These are phyloP conservation scores for Lepidostoma basale DNA, from an alignment of 1,140 invertebrate genomes.

Conservation along the genomic window DNA sequence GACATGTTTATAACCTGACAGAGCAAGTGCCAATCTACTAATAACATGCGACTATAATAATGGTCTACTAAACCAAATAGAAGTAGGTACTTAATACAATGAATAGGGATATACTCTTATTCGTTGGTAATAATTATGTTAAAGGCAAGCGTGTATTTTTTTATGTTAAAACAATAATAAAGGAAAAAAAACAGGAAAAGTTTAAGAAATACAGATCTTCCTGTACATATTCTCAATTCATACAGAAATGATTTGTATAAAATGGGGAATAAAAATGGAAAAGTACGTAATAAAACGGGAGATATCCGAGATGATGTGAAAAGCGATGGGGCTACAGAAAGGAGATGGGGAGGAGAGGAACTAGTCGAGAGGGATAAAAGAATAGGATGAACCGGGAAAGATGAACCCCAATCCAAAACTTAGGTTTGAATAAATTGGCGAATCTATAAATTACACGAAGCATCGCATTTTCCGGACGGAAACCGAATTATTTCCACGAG, in stretches of 20 bases:
- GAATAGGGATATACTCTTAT: no score
- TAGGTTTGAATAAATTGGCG: conserved; percentile 5
- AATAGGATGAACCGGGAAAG: conserved; percentile 10
- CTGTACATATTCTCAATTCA: no score
- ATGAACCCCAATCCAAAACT: conserved; percentile 7
- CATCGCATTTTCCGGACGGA: conserved; percentile 1
- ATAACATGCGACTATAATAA: no score
- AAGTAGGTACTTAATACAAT: no score
- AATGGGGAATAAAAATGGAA: conserved; percentile 38
- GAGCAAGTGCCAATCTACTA: neutral
- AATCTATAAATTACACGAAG: conserved; percentile 4
- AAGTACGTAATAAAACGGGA: conserved; percentile 45
- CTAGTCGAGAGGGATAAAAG: conserved; percentile 37
- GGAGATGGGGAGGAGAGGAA: conserved; percentile 23
- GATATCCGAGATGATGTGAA: conserved; percentile 43
- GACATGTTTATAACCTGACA: conserved; percentile 16
- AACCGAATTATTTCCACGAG: neutral
- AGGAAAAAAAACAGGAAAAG: neutral
- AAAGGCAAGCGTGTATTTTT: no score
- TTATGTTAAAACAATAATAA: neutral
- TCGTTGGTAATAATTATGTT: no score
- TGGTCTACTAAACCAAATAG: no score
- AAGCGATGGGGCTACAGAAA: conserved; percentile 40
- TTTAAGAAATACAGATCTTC: no score
- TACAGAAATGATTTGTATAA: no score